Evolutionary conservation across 1,140 invertebrate genomes (phyloP), one percentile per base, ranked within the genome.

Genomic region (Panagrolaimus sp.): DNA sequence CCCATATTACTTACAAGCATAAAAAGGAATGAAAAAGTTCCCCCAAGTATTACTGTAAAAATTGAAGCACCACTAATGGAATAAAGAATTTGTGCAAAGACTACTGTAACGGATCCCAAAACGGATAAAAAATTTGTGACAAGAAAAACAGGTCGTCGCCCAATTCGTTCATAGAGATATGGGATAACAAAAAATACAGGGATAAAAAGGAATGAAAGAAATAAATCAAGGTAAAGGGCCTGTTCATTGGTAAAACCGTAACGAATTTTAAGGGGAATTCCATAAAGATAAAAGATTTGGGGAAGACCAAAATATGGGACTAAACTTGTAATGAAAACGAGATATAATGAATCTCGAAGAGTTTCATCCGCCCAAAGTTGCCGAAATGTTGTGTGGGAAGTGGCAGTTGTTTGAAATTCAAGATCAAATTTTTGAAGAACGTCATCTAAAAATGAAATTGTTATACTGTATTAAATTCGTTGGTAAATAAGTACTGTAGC

Each of bases 321-420:
- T 12, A 68, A 46, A 24, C 43, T 43, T 12, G 67, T 62, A 26
- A 68, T 38, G 6, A 68, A 63, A 46, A 58, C 67, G 24, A 68
- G 32, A 32, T 68, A 68, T 15, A 58, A n/a, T 12, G 52, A 58
- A 24, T 58, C 52, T 21, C 52, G 52, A 58, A 58, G 52, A 12
- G 21, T 28, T 12, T 12, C 1, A 28, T 58, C 52, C 10, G 21
- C 28, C 52, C 52, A 58, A 28, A 28, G 21, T 58, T 58, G 21
- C 12, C 52, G 52, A 28, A 58, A 21, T 38, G 32, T 38, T 38
- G 32, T 38, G 7, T 38, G 32, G 2, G 32, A 38, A 38, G 32
- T 4, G 2, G 2, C 32, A 38, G 32, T 38, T 4, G 32, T 38
- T 38, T 38, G 32, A 38, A 38, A 38, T 38, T 38, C 32, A 7